Conservation (phyloP, 2,113 vertebrate species). For the Fulmarus glacialis region DNA sequence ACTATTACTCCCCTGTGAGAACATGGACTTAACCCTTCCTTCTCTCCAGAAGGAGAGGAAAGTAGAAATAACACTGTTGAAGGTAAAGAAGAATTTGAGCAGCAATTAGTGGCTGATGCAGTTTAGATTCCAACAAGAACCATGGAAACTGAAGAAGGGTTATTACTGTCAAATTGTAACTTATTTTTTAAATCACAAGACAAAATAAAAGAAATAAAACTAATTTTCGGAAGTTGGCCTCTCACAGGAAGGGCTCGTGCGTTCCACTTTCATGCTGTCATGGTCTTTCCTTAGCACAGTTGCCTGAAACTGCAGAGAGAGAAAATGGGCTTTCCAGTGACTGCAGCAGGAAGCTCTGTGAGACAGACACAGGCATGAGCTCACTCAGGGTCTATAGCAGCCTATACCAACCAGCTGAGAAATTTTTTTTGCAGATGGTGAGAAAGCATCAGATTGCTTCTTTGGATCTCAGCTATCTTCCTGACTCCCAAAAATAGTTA, state of each 20-base stretch:
- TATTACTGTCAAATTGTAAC: not conserved
- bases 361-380: not conserved
- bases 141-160: not conserved
- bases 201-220: not conserved
- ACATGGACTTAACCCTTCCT: conserved; percentile 2
- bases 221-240: not conserved
- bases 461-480: not conserved
- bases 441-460: not conserved
- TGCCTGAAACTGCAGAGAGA: not conserved
- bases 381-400: not conserved
- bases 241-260: not conserved
- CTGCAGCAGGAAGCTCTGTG: not conserved
- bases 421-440: conserved; percentile 24
- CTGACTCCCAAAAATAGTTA: not conserved
- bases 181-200: not conserved
- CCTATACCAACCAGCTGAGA: not conserved
- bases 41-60: not conserved
- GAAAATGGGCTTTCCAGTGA: conserved; percentile 21
- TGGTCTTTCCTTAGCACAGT: not conserved
- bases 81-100: not conserved
- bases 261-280: not conserved
- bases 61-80: not conserved
- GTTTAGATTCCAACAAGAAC: not conserved
- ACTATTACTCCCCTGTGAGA: not conserved
- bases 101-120: not conserved